Evolutionary conservation across 2,113 vertebrate species (phyloP), one percentile per base, ranked within the genome.

Genomic region (Carollia perspicillata): DNA sequence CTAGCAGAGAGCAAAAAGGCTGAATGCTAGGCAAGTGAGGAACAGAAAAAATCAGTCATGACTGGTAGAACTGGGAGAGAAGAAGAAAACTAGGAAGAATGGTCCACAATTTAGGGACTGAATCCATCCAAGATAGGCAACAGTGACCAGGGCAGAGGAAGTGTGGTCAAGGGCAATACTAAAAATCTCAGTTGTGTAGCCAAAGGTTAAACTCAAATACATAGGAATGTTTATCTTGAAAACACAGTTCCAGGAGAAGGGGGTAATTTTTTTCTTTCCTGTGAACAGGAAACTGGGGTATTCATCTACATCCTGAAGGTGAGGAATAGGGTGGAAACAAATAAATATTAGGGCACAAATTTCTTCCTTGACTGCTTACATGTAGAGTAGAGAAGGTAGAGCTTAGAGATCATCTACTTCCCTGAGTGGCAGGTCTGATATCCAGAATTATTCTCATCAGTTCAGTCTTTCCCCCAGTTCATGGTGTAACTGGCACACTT

Each of bases 1-100:
- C 26, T 90, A 37, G 30, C 49, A 93, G 44, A 94, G 2, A 96
- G 35, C 53, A 58, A 84, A 86, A 49, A 13, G 18, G 3, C 69
- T 66, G 35, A 84, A 69, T 9, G 3, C 12, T 83, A 87, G 16
- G 58, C n/a, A 74, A 94, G 35, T 40, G 35, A 84, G 30, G 13
- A 23, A 37, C 23, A 84, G 53, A 33, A 72, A 26, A 77, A 63
- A 85, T 22, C 65, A 49, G 7, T 69, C 87, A 49, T 68, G 30
- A 84, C 17, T n/a, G 44, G 7, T 40, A 23, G 20, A 95, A 95
- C 42, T 47, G 20, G 40, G 22, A 78, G 42, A 84, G 13, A 30
- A 44, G 40, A 79, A 93, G 18, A 74, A 49, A 83, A 40, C 30
- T 5, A 11, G 6, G 6, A 47, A 65, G 8, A 37, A 47, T 37